A percentile compares a stretch with the other conserved stretches of the same genome.
phyloP scores from a whole-genome alignment of 2,888 invertebrate species.

The Trachelus stipa region DNA sequence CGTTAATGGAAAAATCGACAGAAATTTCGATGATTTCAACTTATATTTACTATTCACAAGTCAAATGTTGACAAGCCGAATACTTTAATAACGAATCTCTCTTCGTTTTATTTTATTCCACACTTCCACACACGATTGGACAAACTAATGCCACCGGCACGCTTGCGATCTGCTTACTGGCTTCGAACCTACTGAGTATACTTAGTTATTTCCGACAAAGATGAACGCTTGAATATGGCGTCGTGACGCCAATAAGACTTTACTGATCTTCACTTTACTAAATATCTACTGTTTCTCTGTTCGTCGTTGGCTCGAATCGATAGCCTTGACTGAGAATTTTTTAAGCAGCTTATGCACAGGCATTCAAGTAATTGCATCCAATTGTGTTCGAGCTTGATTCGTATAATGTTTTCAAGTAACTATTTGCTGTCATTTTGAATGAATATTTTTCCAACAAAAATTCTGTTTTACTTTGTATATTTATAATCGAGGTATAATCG shows the following conservation, averaged over 20 bases:
- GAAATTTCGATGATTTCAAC: not conserved
- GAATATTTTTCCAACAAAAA: not conserved
- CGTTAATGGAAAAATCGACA: not conserved
- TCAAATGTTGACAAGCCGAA: not conserved
- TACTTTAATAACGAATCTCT: not conserved
- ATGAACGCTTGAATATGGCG: not conserved
- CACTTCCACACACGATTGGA: not conserved
- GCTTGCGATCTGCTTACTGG: not conserved
- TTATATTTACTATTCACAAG: not conserved
- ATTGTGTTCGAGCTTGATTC: not conserved
- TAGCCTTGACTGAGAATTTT: not conserved
- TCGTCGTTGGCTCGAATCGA: not conserved
- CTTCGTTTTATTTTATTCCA: not conserved
- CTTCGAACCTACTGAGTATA: slow-evolving; percentile 3
- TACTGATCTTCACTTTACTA: not conserved
- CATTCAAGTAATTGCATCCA: not conserved
- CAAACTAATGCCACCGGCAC: not conserved
- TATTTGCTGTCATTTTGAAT: not conserved
- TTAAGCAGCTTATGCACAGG: not conserved
- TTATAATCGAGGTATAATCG: not conserved
- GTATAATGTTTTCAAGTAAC: not conserved
- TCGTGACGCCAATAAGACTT: not conserved
- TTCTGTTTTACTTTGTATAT: not conserved
- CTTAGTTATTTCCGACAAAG: not conserved
- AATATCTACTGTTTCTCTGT: not conserved